Evolutionary conservation across 2,888 invertebrate genomes (phyloP), one percentile per base, ranked within the genome.

Genomic region (Eurytoma adleriae): DNA sequence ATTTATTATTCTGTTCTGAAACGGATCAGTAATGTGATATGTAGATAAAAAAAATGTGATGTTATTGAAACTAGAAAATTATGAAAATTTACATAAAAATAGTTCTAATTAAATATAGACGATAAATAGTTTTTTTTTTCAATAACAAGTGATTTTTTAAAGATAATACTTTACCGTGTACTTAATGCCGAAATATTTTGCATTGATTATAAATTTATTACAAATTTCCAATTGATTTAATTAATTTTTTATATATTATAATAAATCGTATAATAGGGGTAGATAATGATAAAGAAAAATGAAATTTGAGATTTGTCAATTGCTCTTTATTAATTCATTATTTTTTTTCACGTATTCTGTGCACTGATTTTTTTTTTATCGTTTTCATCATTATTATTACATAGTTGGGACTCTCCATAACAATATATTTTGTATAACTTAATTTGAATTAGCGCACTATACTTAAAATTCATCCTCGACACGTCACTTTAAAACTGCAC

Each of bases 271-370:
- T 24, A 70, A 67, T 24, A 62, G 71, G 3, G 66, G 59, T 52
- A 62, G 13, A 77, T 24, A 20, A 66, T 20, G 59, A 10, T 0
- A 40, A 56, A 67, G 57, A 18, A 69, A 70, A 79, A 54, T 10
- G 59, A 66, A n/a, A 54, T 52, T 18, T 79, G 62, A 78, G 77
- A 72, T 77, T 83, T 74, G 73, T 77, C 79, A 79, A 80, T 82
- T 77, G 78, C 76, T 84, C 80, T 78, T 85, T 81, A 84, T 82
- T 83, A 84, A 79, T 84, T 82, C 81, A 82, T 84, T 79, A 78
- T 84, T 78, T 83, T 83, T 40, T 83, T 83, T 79, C 79, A 72
- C 67, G 40, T 81, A 76, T 57, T 81, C 83, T 83, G 83, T 84
- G 84, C 83, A 83, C 81, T 82, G 56, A 56, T 54, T 72, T 78